phyloP scores from a whole-genome alignment of 2,797 vertebrate species.

The Phataginus tricuspis region DNA sequence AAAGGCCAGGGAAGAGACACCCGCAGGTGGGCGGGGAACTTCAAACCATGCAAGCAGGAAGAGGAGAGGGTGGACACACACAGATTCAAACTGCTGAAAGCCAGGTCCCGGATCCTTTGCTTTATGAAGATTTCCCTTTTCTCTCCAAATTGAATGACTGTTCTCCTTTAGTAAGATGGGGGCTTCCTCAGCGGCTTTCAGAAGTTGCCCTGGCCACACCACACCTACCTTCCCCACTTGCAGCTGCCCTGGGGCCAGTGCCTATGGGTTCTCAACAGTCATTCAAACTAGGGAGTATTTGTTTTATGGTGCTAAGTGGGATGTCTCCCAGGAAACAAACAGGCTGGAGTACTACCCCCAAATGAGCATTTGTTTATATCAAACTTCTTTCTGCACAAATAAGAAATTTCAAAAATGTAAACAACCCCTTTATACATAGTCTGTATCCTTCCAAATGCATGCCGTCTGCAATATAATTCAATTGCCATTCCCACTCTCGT shows the following conservation, averaged over 20 bases:
- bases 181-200: neutral
- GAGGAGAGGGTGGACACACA: neutral
- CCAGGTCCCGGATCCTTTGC: neutral
- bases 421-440: neutral
- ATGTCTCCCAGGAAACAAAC: neutral
- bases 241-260: neutral
- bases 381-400: slow-evolving; percentile 37
- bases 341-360: neutral
- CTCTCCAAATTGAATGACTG: neutral
- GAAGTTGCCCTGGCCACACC: neutral
- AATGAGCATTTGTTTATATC: neutral
- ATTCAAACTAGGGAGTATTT: neutral
- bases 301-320: neutral
- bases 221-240: neutral
- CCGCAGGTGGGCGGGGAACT: neutral
- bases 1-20: neutral
- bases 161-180: neutral
- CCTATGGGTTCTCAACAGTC: neutral
- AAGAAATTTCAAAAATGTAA: slow-evolving; percentile 44
- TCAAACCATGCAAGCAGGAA: neutral
- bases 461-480: neutral
- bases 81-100: neutral
- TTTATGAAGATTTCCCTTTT: neutral
- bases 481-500: neutral
- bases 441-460: slow-evolving; percentile 5